Evolutionary conservation across 2,113 vertebrate genomes (phyloP), one percentile per base, ranked within the genome.

Genomic region (Sisor rabdophorus): DNA sequence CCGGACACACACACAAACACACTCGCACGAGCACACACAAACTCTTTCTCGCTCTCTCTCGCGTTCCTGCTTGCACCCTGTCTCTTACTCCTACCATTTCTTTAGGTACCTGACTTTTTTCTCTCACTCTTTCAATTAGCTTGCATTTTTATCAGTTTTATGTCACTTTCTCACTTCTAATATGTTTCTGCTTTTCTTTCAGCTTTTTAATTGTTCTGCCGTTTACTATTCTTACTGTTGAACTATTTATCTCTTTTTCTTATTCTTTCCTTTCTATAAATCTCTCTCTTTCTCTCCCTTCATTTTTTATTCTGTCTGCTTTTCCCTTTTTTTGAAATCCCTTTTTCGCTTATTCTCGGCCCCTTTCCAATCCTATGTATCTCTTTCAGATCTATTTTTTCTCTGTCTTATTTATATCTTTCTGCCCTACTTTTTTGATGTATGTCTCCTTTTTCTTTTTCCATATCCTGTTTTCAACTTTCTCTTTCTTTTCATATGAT

Each of bases 401-500:
- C 8, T 47, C 40, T 22, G 2, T 65, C 63, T n/a, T 24, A 47
- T 16, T 13, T 32, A n/a, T 61, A 30, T 61, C 59, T 65, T 13
- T 8, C 20, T 44, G n/a, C 22, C 36, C 16, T 15, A 17, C 1
- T 64, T 6, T 22, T 44, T 65, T 65, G 2, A 20, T 65, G 6
- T 6, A 2, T 36, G 19, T 40, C 36, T 22, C 61, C 40, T 32
- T 48, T 48, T 47, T 3, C n/a, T 48, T 67, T 16, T 16, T 55
- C 8, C 22, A 65, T 2, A 2, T n/a, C 47, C 63, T 26, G 5
- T 67, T 12, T 24, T 44, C 36, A 20, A 30, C 17, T 61, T 9
- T 36, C 15, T 30, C 16, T 44, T 26, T n/a, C 56, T 74, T 4
- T n/a, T 61, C 13, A 69, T 63, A 58, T 28, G 58, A 68, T 72